A percentile compares a stretch with the other conserved stretches of the same genome.
These are phyloP conservation scores for Lacerta bilineata DNA, from an alignment of 2,797 vertebrate species.

Conservation along the genomic window DNA sequence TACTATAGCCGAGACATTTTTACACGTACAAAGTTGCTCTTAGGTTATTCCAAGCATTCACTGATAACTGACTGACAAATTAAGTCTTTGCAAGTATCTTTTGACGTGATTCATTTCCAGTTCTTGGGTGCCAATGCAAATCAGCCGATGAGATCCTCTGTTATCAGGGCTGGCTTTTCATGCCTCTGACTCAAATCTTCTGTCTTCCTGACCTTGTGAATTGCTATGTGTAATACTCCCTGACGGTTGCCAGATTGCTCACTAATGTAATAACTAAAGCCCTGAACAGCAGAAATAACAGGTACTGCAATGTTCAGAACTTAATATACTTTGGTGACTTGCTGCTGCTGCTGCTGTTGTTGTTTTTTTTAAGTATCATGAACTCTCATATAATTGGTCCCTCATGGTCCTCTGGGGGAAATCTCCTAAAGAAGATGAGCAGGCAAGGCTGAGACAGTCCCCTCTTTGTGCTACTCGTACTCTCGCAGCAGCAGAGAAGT, in stretches of 20 bases:
- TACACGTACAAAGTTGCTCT: background rate
- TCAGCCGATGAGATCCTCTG: background rate
- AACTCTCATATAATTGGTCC: background rate
- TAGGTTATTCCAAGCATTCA: background rate
- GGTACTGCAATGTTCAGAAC: background rate
- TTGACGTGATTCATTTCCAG: background rate
- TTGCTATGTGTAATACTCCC: background rate
- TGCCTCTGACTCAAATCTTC: background rate
- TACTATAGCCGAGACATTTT: background rate
- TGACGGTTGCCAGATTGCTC: background rate
- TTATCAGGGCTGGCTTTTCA: constrained; percentile 5
- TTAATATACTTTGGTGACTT: background rate
- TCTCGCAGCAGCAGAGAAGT: too few species aligned
- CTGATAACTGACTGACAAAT: background rate
- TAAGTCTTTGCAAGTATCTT: background rate
- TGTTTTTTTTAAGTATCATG: background rate
- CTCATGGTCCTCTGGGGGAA: background rate
- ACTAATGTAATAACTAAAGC: background rate
- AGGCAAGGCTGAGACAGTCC: background rate
- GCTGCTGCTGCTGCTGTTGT: too few species aligned
- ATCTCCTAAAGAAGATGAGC: background rate
- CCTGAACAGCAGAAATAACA: constrained; percentile 6
- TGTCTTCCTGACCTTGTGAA: background rate
- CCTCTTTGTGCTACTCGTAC: background rate
- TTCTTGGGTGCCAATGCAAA: background rate